These are phyloP conservation scores for Zaprionus kolodkinae DNA, from an alignment of 1,140 invertebrate genomes.

Conservation along the genomic window DNA sequence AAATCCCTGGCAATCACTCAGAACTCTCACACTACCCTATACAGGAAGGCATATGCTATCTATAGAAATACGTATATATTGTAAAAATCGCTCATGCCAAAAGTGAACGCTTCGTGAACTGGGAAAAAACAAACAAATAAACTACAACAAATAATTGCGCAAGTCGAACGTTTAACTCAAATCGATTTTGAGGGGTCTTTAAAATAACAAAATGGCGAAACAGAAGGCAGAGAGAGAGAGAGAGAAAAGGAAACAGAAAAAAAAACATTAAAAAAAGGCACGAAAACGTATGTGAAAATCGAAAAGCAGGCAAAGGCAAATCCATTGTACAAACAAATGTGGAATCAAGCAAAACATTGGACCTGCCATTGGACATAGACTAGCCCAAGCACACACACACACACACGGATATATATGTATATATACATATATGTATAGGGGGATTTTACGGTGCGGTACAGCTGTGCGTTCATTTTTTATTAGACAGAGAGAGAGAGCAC, in stretches of 20 bases:
- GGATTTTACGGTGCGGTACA: slow-evolving; percentile 71
- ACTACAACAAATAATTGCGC: slow-evolving; percentile 65
- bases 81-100: slow-evolving; percentile 79
- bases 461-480: slow-evolving; percentile 81
- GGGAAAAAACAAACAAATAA: slow-evolving; percentile 78
- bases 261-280: slow-evolving; percentile 42
- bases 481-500: slow-evolving; percentile 54
- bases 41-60: slow-evolving; percentile 7
- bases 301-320: slow-evolving; percentile 74
- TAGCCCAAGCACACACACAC: slow-evolving; percentile 20
- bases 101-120: slow-evolving; percentile 66
- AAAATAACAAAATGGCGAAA: slow-evolving; percentile 50
- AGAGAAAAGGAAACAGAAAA: background rate
- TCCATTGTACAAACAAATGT: slow-evolving; percentile 81
- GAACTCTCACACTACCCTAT: slow-evolving; percentile 18
- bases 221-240: background rate
- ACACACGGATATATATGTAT: slow-evolving; percentile 11
- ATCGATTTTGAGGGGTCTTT: slow-evolving; percentile 73
- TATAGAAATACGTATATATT: slow-evolving; percentile 35
- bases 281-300: slow-evolving; percentile 56
- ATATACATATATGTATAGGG: slow-evolving; percentile 4
- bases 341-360: slow-evolving; percentile 80
- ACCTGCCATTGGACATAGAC: slow-evolving; percentile 19
- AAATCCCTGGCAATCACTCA: slow-evolving; percentile 72
- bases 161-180: slow-evolving; percentile 73